Conservation (phyloP, 1,140 invertebrate genomes). For the Eueides isabella region DNA sequence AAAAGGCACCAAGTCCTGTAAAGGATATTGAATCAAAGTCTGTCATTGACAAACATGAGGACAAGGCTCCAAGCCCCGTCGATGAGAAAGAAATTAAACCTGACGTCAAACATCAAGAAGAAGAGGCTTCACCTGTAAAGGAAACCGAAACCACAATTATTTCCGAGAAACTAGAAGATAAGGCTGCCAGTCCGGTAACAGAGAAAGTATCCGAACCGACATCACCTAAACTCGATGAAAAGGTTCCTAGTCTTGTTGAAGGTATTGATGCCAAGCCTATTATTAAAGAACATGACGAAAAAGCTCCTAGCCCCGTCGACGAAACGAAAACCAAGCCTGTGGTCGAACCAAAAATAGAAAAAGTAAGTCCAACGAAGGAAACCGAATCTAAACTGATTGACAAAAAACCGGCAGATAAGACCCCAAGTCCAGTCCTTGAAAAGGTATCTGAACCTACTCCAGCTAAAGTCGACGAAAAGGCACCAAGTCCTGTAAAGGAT, state of each 20-base stretch:
- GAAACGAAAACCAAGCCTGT: no score
- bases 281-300: constrained; percentile 17
- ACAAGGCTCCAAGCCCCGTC: constrained; percentile 21
- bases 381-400: background rate
- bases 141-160: background rate
- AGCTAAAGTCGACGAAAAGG: constrained; percentile 20
- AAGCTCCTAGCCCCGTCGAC: constrained; percentile 25
- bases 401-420: background rate
- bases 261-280: background rate
- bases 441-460: background rate
- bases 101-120: background rate
- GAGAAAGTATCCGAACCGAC: background rate
- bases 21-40: background rate
- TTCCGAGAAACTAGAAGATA: constrained; percentile 1
- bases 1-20: constrained; percentile 18
- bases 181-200: constrained; percentile 19
- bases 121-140: constrained; percentile 26
- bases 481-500: constrained; percentile 24
- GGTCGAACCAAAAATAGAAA: no score
- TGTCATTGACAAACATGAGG: background rate
- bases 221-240: background rate
- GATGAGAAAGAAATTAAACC: background rate
- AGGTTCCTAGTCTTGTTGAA: constrained; percentile 19
- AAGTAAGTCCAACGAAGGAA: background rate
- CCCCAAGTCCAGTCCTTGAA: background rate